These are phyloP conservation scores for Platyura marginata DNA, from an alignment of 1,140 invertebrate genomes.

Conservation along the genomic window DNA sequence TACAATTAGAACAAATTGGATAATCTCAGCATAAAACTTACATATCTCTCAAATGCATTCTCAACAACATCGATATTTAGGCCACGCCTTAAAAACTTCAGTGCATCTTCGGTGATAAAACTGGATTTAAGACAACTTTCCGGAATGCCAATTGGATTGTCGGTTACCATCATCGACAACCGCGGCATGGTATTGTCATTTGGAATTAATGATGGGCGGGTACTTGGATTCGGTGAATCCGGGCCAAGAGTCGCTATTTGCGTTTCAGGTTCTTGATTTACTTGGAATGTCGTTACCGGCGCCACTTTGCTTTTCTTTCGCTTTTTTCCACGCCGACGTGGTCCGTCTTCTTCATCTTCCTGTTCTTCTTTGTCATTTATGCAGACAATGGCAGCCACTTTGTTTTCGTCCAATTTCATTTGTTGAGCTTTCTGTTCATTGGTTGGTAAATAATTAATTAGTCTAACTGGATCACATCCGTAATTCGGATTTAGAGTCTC, in stretches of 20 bases:
- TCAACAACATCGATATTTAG: conserved; percentile 19
- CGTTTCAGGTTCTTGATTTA: conserved; percentile 22
- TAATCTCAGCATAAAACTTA: conserved; percentile 6
- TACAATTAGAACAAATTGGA: too few species aligned
- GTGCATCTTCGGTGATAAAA: conserved; percentile 20
- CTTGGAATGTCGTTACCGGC: conserved; percentile 19
- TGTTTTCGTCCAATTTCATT: conserved; percentile 6
- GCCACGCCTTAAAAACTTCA: conserved; percentile 18
- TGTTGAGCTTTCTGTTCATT: neutral
- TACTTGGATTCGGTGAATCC: conserved; percentile 21
- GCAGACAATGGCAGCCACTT: conserved; percentile 8
- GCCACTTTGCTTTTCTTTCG: conserved; percentile 17
- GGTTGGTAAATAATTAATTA: neutral
- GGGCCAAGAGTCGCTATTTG: conserved; percentile 21
- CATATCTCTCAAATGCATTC: conserved; percentile 21
- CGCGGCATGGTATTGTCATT: conserved; percentile 12
- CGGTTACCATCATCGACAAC: neutral
- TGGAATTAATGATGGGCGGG: conserved; percentile 20
- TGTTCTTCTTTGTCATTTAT: conserved; percentile 17
- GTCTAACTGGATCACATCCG: too few species aligned
- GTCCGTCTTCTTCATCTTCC: conserved; percentile 13
- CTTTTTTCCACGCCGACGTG: conserved; percentile 14
- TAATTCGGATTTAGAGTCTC: too few species aligned
- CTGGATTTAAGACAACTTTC: conserved; percentile 9
- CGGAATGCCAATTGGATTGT: neutral